Conservation (phyloP, 2,888 invertebrate species). For the Fragum whitleyi region DNA sequence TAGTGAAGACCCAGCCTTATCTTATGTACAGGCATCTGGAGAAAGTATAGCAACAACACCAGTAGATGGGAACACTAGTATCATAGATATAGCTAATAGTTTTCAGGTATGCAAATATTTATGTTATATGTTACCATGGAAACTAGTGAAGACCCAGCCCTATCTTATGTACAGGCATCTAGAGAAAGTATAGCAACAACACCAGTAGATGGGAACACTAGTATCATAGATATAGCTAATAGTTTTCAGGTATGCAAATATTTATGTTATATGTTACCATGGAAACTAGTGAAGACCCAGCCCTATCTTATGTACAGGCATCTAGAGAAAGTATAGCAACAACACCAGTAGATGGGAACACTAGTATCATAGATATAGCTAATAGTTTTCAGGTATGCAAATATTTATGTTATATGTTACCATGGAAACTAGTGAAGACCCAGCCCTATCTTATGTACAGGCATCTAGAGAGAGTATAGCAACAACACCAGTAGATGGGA, state of each 20-base stretch:
- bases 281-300: conserved; percentile 38
- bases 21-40: conserved; percentile 72
- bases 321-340: conserved; percentile 79
- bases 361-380: conserved; percentile 81
- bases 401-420: too few species aligned
- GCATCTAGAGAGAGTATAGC: conserved; percentile 76
- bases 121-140: too few species aligned
- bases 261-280: too few species aligned
- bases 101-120: too few species aligned
- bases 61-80: conserved; percentile 69
- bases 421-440: conserved; percentile 25
- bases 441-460: conserved; percentile 69
- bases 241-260: conserved; percentile 83
- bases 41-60: conserved; percentile 82
- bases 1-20: conserved; percentile 49
- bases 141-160: conserved; percentile 40
- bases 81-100: conserved; percentile 82
- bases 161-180: conserved; percentile 71
- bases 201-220: conserved; percentile 74
- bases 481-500: conserved; percentile 81
- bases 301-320: conserved; percentile 70
- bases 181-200: conserved; percentile 81
- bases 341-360: conserved; percentile 79
- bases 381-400: conserved; percentile 82
- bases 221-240: conserved; percentile 81